Percentiles rank a stretch among this genome's conserved stretches.
These are phyloP conservation scores for Sarcoramphus papa DNA, from an alignment of 2,797 vertebrate genomes.

Conservation along the genomic window DNA sequence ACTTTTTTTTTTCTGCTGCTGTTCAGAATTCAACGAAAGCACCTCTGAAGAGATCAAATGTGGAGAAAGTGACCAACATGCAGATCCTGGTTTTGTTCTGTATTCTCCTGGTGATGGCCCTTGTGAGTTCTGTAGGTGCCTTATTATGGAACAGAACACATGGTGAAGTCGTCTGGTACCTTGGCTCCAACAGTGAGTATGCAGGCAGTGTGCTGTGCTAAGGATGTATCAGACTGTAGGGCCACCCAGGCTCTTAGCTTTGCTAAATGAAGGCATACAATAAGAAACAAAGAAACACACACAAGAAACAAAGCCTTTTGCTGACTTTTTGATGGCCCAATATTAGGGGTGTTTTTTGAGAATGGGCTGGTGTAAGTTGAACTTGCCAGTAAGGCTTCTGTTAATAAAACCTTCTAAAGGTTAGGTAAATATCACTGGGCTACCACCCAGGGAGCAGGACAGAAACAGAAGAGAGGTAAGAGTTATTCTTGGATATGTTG, in stretches of 20 bases:
- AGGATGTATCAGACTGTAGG: neutral
- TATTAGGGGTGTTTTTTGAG: neutral
- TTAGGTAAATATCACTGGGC: neutral
- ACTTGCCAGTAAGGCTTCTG: neutral
- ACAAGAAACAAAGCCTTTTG: rapidly evolving
- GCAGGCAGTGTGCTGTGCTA: neutral
- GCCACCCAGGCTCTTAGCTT: neutral
- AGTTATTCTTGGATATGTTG: neutral
- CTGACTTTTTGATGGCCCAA: neutral
- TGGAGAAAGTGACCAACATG: conserved; percentile 96
- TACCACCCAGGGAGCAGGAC: neutral
- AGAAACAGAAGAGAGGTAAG: neutral
- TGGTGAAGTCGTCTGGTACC: conserved; percentile 90
- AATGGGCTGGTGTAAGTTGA: neutral
- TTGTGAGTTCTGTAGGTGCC: conserved; percentile 94
- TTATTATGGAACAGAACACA: conserved; percentile 93
- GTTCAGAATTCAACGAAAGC: conserved; percentile 96
- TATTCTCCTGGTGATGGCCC: conserved; percentile 96
- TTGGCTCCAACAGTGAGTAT: conserved; percentile 86
- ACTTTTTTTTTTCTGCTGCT: neutral
- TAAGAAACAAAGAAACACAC: neutral
- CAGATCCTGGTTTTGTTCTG: conserved; percentile 97
- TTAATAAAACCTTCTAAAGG: neutral
- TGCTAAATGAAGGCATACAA: neutral
- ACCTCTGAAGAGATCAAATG: conserved; percentile 96